Percentiles rank a stretch among this genome's conserved stretches.
Evolutionary conservation across 2,113 vertebrate species (phyloP).

Genomic region (Albula goreensis): DNA sequence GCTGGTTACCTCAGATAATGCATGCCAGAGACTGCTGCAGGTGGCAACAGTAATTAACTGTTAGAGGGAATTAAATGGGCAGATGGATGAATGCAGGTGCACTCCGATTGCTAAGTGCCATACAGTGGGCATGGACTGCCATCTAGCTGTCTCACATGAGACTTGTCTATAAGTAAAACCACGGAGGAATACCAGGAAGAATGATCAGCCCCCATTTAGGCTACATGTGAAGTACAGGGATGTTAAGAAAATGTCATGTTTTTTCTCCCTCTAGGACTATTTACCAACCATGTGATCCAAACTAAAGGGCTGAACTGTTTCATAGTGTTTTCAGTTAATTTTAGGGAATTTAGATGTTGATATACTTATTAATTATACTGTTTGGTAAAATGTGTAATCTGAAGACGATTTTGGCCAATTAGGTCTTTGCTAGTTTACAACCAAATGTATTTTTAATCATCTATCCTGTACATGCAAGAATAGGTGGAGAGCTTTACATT

Average conservation of each 20-base stretch:
- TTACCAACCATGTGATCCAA: neutral
- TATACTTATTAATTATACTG: too few species aligned
- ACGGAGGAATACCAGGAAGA: neutral
- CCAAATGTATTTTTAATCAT: neutral
- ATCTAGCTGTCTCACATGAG: slow-evolving; percentile 25
- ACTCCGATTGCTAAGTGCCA: neutral
- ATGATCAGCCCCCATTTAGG: neutral
- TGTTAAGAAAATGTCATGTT: neutral
- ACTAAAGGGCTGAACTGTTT: too few species aligned
- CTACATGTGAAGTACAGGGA: neutral
- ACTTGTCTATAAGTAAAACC: neutral
- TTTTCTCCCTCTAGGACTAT: neutral
- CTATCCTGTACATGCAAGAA: neutral
- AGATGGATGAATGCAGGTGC: neutral
- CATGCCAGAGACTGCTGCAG: neutral
- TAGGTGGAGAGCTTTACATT: neutral
- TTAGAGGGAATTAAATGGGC: neutral
- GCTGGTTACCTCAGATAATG: slow-evolving; percentile 10
- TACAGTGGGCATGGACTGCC: slow-evolving; percentile 17
- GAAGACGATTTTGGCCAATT: neutral
- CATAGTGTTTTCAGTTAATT: too few species aligned
- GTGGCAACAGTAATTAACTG: neutral
- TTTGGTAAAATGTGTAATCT: neutral
- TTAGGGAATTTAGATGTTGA: too few species aligned
- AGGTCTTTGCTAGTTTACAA: neutral